These are phyloP conservation scores for Gastrophryne carolinensis DNA, from an alignment of 2,797 vertebrate genomes.

Conservation along the genomic window DNA sequence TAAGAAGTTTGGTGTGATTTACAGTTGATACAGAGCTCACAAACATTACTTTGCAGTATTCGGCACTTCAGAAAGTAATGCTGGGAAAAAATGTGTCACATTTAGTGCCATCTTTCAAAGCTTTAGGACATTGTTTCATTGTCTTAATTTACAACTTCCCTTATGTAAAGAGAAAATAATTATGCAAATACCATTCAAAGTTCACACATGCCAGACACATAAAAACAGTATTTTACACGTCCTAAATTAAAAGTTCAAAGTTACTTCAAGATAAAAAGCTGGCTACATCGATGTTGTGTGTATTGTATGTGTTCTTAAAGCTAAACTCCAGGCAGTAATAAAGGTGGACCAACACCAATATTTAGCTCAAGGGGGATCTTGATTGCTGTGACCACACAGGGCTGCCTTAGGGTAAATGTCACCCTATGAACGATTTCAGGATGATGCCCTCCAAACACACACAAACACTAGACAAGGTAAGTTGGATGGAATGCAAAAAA, in stretches of 20 bases:
- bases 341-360: too few species aligned
- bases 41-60: not conserved
- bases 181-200: conserved; percentile 69
- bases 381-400: too few species aligned
- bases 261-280: not conserved
- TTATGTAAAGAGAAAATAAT: conserved; percentile 68
- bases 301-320: too few species aligned
- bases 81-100: conserved; percentile 53
- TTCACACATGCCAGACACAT: conserved; percentile 68
- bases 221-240: conserved; percentile 47
- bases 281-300: too few species aligned
- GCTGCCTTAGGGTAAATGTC: too few species aligned
- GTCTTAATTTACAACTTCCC: conserved; percentile 63
- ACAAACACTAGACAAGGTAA: too few species aligned
- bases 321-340: too few species aligned
- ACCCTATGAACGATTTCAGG: too few species aligned
- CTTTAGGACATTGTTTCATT: conserved; percentile 55
- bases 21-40: not conserved
- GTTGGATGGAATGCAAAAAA: too few species aligned
- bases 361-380: too few species aligned
- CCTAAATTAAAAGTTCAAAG: not conserved
- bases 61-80: not conserved
- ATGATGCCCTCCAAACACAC: too few species aligned
- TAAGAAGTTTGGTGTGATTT: not conserved
- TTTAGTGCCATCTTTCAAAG: conserved; percentile 56